Base-by-base conservation (phyloP, 2,113 vertebrate genomes). In the Montifringilla adamsi region DNA sequence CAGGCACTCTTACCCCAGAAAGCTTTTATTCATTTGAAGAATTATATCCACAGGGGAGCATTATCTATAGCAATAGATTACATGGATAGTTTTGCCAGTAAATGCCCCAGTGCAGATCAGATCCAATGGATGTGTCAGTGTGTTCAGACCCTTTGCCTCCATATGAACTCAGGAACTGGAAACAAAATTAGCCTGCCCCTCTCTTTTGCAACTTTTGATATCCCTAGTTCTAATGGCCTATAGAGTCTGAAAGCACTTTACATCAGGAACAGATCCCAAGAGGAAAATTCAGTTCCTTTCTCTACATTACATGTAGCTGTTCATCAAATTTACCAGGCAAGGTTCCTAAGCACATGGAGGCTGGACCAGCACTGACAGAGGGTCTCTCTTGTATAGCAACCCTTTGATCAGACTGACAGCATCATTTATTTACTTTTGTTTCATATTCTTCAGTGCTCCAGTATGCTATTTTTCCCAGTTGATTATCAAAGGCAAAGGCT, bases 381-480 rank as follows among this genome's bases (percentile, higher is more conserved):
- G 37, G 83, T 90, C 41, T 74, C 72, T 78, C 69, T 82, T 39
- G 19, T 28, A 64, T 2, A 72, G 68, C 28, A 93, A 33, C 41
- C 49, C 83, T 90, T 96, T 96, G 75, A 95, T 95, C 93, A 93
- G 56, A 41, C 47, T 81, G 73, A 78, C 85, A 67, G 59, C 72
- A 78, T 64, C 37, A 90, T 75, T 95, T 93, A 93, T 75, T 90
- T 94, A 31, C 83, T 92, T 67, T 59, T 75, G 56, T 90, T 92
- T 93, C 76, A 72, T 81, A 86, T 53, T 66, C 56, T 53, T 56
- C 44, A 96, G 33, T 56, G 52, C 68, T 93, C 31, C 56, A 52
- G 47, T 78, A 78, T 46, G 27, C 90, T 90, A 74, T 77, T 94
- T 88, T 87, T 84, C 88, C 72, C 69, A 94, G 72, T 7, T 78